Conservation (phyloP, 2,797 vertebrate species). For the Cyclopterus lumpus region DNA sequence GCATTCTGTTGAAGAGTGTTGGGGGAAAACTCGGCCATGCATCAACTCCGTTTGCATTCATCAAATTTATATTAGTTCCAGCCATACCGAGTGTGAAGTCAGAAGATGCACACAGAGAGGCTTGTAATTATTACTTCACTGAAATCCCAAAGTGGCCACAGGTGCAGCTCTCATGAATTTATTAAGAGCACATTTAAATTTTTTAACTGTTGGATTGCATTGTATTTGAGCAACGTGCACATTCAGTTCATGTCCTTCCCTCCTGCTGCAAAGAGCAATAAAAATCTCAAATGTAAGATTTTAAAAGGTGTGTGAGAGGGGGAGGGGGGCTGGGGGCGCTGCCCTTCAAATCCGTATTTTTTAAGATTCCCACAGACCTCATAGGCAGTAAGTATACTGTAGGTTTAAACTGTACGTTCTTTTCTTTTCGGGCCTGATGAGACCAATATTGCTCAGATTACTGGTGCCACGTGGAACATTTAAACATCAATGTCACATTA, state of each 20-base stretch:
- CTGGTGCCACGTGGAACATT: slow-evolving; percentile 30
- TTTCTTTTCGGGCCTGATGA: not conserved
- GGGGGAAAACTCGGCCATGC: slow-evolving; percentile 4
- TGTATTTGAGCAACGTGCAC: slow-evolving; percentile 31
- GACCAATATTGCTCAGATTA: slow-evolving; percentile 3
- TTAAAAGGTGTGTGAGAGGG: not conserved
- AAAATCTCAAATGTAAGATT: not conserved
- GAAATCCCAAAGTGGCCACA: slow-evolving; percentile 65
- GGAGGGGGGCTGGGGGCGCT: not conserved
- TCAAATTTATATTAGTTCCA: slow-evolving; percentile 59
- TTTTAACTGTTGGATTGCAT: slow-evolving; percentile 55
- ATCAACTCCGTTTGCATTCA: slow-evolving; percentile 52
- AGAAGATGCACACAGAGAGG: slow-evolving; percentile 46
- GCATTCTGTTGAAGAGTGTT: slow-evolving; percentile 42
- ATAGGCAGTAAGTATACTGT: not conserved
- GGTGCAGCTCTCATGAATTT: slow-evolving; percentile 74
- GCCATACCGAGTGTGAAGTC: slow-evolving; percentile 28
- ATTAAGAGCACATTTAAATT: slow-evolving; percentile 65
- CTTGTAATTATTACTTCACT: slow-evolving; percentile 58
- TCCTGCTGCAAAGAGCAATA: slow-evolving; percentile 25
- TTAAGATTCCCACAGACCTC: not conserved
- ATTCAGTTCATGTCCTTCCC: slow-evolving; percentile 24
- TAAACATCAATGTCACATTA: slow-evolving; percentile 39
- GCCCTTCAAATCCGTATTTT: not conserved
- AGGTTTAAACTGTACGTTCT: not conserved